Base-by-base conservation (phyloP, 2,113 vertebrate genomes). In the Oryzias javanicus region DNA sequence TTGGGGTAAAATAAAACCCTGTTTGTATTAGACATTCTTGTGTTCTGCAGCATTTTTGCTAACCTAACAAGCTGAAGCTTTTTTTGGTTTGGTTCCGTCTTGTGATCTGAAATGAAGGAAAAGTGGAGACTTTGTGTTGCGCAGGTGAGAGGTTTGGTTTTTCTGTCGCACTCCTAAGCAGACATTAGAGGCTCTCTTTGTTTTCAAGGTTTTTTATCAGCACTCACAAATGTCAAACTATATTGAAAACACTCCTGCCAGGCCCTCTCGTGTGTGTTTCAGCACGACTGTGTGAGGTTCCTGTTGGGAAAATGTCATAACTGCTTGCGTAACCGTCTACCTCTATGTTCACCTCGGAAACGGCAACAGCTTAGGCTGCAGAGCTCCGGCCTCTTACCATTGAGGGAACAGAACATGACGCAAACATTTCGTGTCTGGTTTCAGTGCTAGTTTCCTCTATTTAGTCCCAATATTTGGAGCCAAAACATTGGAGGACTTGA, bases 241-340 rank as follows among this genome's bases (percentile, higher is more conserved):
- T 66, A 74, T 49, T 59, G 17, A 62, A 66, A 69, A 69, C 60
- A 60, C 40, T 59, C 35, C 55, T 6, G 20, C 53, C 16, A 6
- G 29, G 25, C 35, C 35, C 14, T 64, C 49, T 60, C 54, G 41
- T 48, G 13, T 3, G 10, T 27, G 8, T 56, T 47, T 73, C 48
- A 46, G 42, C 20, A 25, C 20, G 51, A 50, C 3, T 35, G 10
- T 35, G 40, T 42, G 49, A 42, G 49, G 45, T 64, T 60, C 54
- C 60, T 42, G 55, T 64, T 75, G 14, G 60, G 62, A 67, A 75
- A 67, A 60, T 59, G 47, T 64, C 59, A 55, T 25, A 60, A 57
- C 60, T 59, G 73, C 64, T 62, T 53, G 53, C 40, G 12, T 66
- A 56, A 53, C 42, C 1, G 42, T 59, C 64, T 64, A 7, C 4